Evolutionary conservation across 1,140 invertebrate species (phyloP).

Genomic region (Acromyrmex echinatior): DNA sequence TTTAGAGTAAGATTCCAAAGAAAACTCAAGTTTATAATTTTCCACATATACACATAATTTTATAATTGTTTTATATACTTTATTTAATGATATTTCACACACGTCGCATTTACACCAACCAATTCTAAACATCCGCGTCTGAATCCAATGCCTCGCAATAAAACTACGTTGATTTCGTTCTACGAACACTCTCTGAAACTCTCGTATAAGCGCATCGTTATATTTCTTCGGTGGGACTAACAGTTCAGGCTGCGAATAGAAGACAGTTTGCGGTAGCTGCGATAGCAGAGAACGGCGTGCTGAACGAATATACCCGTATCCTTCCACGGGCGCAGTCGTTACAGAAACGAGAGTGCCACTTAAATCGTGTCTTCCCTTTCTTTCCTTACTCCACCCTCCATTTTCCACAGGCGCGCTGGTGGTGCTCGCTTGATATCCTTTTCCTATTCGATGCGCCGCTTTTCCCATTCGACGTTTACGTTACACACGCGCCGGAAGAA

Average conservation of each 20-base stretch:
- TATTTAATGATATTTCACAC: background rate
- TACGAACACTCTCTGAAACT: constrained; percentile 16
- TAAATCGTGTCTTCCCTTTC: constrained; percentile 57
- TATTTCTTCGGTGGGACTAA: constrained; percentile 22
- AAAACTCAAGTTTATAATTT: background rate
- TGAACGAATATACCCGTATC: constrained; percentile 52
- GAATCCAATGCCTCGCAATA: background rate
- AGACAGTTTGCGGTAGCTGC: constrained; percentile 46
- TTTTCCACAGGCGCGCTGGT: constrained; percentile 1
- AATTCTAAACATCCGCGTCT: background rate
- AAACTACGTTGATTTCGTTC: constrained; percentile 26
- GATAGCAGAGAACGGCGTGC: background rate
- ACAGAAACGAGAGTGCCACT: constrained; percentile 54
- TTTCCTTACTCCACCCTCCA: background rate
- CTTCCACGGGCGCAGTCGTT: constrained; percentile 34
- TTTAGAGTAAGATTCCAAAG: too few relatives aligned
- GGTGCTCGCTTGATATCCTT: background rate
- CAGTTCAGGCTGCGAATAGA: constrained; percentile 12
- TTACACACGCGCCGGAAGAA: constrained; percentile 15
- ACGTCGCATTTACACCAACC: background rate
- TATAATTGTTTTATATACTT: background rate
- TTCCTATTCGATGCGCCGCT: constrained; percentile 42
- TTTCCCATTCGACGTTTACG: constrained; percentile 44
- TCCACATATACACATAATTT: background rate
- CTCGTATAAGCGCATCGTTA: constrained; percentile 36